Evolutionary conservation across 1,140 invertebrate species (phyloP), one percentile per base, ranked within the genome.

Genomic region (Coelopa frigida): DNA sequence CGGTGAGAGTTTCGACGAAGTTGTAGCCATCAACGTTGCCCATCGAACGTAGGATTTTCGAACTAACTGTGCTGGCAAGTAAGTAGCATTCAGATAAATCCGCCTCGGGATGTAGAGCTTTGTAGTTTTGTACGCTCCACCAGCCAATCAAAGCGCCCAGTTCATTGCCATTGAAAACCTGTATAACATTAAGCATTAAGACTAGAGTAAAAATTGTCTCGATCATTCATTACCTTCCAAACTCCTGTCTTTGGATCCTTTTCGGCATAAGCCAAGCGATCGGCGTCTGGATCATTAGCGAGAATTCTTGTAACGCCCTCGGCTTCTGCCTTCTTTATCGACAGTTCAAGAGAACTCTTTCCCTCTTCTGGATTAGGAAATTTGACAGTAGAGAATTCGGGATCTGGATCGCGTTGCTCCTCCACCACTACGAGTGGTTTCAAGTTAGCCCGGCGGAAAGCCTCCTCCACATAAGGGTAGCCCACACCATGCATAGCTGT

Each of bases 301-400:
- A 99, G 69, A 55, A 99, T 91, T 2, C 98, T 70, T 2, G 74
- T 73, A 29, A 81, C 83, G 2, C 74, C 72, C 52, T 80, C 76
- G 32, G 73, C 54, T 61, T 92, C 79, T 1, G 96, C 96, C 11
- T 87, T 83, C 68, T 83, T 74, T 54, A 96, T 84, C 17, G 94
- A 83, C 15, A 97, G 73, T 61, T 87, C 78, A 44, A 99, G 66
- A 38, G 92, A 88, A 59, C 86, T 86, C 61, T 89, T 85, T 7
- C 89, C 87, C 73, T 99, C 97, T 71, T 99, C 97, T 2, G 97
- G 97, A 75, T 99, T 99, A 0, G 97, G 97, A 74, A 94, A 98
- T 58, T 82, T 82, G 0, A 99, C 94, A 5, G 62, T 69, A 2
- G 94, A 84, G 73, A 99, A 99, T 50, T 98, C 90, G 0, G 95